Base-by-base conservation (phyloP, 2,113 vertebrate species). In the Sapayoa aenigma region DNA sequence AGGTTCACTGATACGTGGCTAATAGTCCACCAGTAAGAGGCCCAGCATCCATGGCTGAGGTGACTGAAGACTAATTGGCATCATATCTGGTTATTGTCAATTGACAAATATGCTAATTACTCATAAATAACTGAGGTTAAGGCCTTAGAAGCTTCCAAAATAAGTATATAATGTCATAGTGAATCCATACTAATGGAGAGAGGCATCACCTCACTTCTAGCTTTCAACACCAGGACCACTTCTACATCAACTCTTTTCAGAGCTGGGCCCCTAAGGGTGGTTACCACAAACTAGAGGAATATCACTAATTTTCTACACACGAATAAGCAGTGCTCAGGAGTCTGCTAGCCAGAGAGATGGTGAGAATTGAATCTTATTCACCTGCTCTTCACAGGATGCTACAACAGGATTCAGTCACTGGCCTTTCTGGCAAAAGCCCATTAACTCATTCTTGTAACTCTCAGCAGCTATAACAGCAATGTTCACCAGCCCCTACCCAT, bases 391-490 rank as follows among this genome's bases (percentile, higher is more conserved):
- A 62, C 1, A 31, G 68, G 69, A 68, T 27, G 49, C 63, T 76
- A 58, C 6, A 27, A 91, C 17, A 84, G 50, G 77, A 90, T 85
- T 66, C 62, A 88, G 46, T 56, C 78, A 59, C 39, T 5, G 20
- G 47, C 24, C 89, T 73, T 56, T 60, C 25, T 85, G 66, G 73
- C 60, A 87, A 86, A 69, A 90, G 58, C 39, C 50, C 66, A 66
- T 81, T 87, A 95, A 85, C 31, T 90, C 76, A n/a, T 78, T 56
- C 67, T 67, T 87, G 37, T 14, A 76, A 9, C 62, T 68, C 58
- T 44, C 1, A 0, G 41, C 84, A 89, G 76, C 69, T 62, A 31
- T n/a, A 93, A 72, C 2, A 35, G 66, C 41, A 56, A 44, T 2
- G 3, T 12, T 93, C 41, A 68, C 63, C 87, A 85, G 62, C 37